A percentile compares a stretch with the other conserved stretches of the same genome.
These are phyloP conservation scores for Podabrus alpinus DNA, from an alignment of 2,888 invertebrate genomes.

Conservation along the genomic window DNA sequence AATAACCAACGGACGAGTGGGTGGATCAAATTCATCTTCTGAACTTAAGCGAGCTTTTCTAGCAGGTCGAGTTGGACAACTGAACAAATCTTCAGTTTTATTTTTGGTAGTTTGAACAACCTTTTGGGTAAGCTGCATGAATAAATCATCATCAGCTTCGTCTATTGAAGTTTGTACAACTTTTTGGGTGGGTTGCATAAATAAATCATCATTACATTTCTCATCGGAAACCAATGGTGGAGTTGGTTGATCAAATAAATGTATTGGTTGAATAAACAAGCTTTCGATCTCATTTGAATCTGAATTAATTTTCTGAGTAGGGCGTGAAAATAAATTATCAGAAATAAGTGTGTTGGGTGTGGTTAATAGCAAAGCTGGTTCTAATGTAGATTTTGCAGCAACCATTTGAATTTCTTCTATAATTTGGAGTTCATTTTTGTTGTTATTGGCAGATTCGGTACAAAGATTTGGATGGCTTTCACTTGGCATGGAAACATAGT, in stretches of 20 bases:
- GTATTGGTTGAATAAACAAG: constrained; percentile 10
- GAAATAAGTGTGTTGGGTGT: no score
- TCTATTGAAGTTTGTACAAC: no score
- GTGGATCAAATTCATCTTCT: neutral
- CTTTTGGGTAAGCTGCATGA: neutral
- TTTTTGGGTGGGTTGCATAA: no score
- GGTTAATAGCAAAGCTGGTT: neutral
- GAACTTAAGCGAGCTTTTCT: no score
- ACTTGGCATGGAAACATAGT: neutral
- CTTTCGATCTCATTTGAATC: neutral
- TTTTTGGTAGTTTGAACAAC: neutral
- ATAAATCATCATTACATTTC: neutral
- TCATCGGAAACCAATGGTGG: neutral
- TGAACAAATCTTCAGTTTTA: constrained; percentile 4
- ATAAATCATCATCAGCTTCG: no score
- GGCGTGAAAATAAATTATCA: neutral
- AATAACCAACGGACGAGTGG: neutral
- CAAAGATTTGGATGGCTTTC: neutral
- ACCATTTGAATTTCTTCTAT: neutral
- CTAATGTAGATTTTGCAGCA: neutral
- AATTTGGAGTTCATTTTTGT: neutral
- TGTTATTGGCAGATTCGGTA: neutral
- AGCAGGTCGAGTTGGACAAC: constrained; percentile 14
- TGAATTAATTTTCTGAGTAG: neutral
- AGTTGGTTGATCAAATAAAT: neutral